These are phyloP conservation scores for Pharmacophagus antenor DNA, from an alignment of 2,888 invertebrate species.

Conservation along the genomic window DNA sequence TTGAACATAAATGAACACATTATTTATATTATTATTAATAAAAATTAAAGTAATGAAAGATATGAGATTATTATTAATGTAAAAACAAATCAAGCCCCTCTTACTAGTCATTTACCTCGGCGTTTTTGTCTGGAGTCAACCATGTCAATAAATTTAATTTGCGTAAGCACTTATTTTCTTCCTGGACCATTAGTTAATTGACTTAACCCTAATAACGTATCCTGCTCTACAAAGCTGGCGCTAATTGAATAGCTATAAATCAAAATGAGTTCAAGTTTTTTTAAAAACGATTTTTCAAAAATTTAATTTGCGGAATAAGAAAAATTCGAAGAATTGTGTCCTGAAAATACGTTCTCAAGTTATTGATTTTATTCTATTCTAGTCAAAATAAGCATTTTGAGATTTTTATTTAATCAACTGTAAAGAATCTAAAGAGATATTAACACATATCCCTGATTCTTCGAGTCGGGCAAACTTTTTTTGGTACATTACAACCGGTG, in stretches of 20 bases:
- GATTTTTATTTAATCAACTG: too few species aligned
- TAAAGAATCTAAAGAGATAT: too few species aligned
- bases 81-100: background rate
- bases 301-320: too few species aligned
- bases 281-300: too few species aligned
- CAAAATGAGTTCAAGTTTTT: background rate
- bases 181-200: constrained; percentile 17
- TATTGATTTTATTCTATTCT: too few species aligned
- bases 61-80: background rate
- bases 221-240: background rate
- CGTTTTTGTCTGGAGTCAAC: constrained; percentile 9
- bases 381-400: too few species aligned
- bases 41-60: background rate
- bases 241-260: constrained; percentile 1
- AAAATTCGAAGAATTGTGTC: too few species aligned
- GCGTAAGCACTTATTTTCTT: constrained; percentile 17
- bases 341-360: too few species aligned
- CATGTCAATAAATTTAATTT: constrained; percentile 26
- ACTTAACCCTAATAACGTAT: constrained; percentile 27
- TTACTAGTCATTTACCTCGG: constrained; percentile 40
- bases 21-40: background rate
- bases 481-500: too few species aligned
- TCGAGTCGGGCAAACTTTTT: too few species aligned
- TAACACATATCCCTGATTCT: too few species aligned
- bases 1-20: too few species aligned